Evolutionary conservation across 2,888 invertebrate species (phyloP).

Genomic region (Apodemia zela): DNA sequence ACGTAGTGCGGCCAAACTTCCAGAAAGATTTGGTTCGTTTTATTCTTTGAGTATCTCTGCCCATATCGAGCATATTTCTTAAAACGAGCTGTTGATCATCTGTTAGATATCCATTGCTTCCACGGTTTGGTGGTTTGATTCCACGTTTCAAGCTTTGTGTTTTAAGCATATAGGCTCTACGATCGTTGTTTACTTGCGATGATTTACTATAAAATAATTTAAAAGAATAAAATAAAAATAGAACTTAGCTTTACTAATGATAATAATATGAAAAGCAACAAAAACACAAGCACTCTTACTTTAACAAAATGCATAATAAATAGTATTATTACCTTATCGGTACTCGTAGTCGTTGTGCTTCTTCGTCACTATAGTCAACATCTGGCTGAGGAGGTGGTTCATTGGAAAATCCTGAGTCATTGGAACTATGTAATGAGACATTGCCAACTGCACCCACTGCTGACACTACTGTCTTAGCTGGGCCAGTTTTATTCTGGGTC

Average conservation of each 20-base stretch:
- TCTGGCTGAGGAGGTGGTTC: conserved; percentile 94
- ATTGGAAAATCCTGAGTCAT: conserved; percentile 95
- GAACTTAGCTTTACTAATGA: conserved; percentile 36
- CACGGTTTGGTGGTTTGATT: conserved; percentile 50
- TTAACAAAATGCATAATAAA: conserved; percentile 28
- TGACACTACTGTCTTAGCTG: conserved; percentile 68
- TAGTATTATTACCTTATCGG: conserved; percentile 79
- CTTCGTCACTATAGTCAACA: conserved; percentile 94
- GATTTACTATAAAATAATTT: conserved; percentile 66
- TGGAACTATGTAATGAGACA: conserved; percentile 92
- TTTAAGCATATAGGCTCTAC: conserved; percentile 68
- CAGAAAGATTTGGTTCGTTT: conserved; percentile 93
- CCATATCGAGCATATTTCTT: conserved; percentile 74
- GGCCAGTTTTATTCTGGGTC: conserved; percentile 67
- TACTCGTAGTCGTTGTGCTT: conserved; percentile 83
- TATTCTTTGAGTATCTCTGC: conserved; percentile 83
- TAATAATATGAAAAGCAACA: conserved; percentile 28
- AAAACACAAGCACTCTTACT: conserved; percentile 26
- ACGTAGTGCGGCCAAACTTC: conserved; percentile 87
- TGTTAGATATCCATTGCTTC: conserved; percentile 71
- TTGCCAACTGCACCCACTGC: conserved; percentile 82
- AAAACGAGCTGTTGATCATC: conserved; percentile 78
- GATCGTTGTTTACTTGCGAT: conserved; percentile 55
- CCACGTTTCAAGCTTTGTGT: conserved; percentile 72
- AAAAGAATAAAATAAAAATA: conserved; percentile 39